Evolutionary conservation across 1,140 invertebrate genomes (phyloP).

Genomic region (Chrysoperla carnea): DNA sequence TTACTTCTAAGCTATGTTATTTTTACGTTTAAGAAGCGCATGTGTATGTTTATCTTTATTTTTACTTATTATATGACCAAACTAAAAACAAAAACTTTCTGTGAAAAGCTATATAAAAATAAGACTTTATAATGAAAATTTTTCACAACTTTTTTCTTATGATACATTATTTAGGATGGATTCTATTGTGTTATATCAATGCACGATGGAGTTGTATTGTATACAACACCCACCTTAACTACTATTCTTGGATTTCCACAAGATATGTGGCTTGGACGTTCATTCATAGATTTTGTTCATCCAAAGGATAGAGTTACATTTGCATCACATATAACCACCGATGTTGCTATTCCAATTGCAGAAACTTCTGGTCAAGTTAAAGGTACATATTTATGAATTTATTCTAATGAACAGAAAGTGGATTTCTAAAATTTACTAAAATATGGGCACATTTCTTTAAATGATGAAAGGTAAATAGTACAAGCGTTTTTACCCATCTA

Average conservation of each 20-base stretch:
- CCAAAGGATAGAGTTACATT: slow-evolving; percentile 44
- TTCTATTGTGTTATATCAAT: slow-evolving; percentile 68
- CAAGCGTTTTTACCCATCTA: too few relatives aligned
- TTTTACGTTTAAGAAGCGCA: too few relatives aligned
- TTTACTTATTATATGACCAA: too few relatives aligned
- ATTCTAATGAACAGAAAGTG: not conserved
- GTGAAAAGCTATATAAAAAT: too few relatives aligned
- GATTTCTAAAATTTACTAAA: too few relatives aligned
- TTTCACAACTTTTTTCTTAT: too few relatives aligned
- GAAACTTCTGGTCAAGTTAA: slow-evolving; percentile 21
- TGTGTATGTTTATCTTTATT: too few relatives aligned
- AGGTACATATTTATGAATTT: slow-evolving; percentile 8
- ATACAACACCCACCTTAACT: slow-evolving; percentile 50
- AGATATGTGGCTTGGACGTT: slow-evolving; percentile 70
- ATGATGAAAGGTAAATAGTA: too few relatives aligned
- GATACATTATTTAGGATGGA: slow-evolving; percentile 29
- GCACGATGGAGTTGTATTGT: slow-evolving; percentile 61
- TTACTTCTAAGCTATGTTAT: too few relatives aligned
- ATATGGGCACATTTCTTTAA: too few relatives aligned
- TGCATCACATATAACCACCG: slow-evolving; percentile 32
- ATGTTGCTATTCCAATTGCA: slow-evolving; percentile 26
- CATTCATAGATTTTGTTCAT: slow-evolving; percentile 74
- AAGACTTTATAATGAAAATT: too few relatives aligned
- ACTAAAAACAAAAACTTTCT: too few relatives aligned
- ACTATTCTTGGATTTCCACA: slow-evolving; percentile 58